Conservation (phyloP, 2,113 vertebrate genomes). For the Pyxicephalus adspersus region DNA sequence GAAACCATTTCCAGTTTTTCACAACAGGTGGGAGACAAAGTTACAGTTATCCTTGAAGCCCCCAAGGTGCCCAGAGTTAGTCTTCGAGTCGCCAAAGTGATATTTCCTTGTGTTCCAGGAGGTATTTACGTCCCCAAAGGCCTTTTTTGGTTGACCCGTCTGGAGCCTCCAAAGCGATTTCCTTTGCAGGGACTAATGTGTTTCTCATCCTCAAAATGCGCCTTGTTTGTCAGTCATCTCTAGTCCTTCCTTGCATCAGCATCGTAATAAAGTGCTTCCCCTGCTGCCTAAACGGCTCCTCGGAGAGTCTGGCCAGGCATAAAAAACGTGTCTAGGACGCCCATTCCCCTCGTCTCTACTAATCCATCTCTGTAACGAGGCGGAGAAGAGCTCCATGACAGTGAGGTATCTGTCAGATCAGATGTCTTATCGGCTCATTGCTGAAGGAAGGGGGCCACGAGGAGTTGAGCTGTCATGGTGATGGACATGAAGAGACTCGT, state of each 20-base stretch:
- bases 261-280: constrained; percentile 14
- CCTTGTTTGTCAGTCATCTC: neutral
- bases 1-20: too few relatives aligned
- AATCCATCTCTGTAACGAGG: constrained; percentile 6
- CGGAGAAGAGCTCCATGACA: too few relatives aligned
- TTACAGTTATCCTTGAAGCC: too few relatives aligned
- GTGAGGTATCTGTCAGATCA: too few relatives aligned
- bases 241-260: neutral
- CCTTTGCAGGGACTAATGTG: neutral
- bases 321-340: neutral
- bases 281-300: constrained; percentile 7
- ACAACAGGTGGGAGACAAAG: too few relatives aligned
- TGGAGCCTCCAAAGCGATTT: neutral
- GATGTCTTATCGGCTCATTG: neutral
- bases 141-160: neutral
- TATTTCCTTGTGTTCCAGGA: too few relatives aligned
- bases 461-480: neutral
- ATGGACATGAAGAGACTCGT: neutral
- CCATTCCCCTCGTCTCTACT: neutral
- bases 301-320: neutral
- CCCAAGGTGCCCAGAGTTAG: too few relatives aligned
- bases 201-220: neutral
- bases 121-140: too few relatives aligned
- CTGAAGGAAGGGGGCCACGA: neutral
- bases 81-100: too few relatives aligned